These are phyloP conservation scores for Lynx canadensis DNA, from an alignment of 2,113 vertebrate species.

Conservation along the genomic window DNA sequence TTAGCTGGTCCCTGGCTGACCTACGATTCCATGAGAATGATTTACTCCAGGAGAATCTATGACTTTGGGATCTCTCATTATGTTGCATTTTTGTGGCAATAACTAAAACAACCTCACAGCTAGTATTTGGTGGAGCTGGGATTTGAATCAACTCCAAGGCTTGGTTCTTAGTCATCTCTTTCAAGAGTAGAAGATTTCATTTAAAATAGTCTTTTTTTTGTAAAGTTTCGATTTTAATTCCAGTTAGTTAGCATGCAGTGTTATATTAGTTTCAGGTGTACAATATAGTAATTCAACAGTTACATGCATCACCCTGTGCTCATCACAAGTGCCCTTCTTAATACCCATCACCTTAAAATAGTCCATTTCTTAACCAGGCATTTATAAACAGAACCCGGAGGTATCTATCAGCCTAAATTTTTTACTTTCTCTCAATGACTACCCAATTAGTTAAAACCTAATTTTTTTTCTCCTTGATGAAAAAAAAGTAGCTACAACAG, in stretches of 20 bases:
- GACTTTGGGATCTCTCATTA: background rate
- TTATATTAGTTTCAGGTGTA: background rate
- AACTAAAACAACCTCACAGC: background rate
- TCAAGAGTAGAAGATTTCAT: background rate
- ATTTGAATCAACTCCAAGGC: background rate
- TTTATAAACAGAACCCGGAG: background rate
- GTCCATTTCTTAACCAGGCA: background rate
- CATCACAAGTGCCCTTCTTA: background rate
- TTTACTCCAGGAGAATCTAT: background rate
- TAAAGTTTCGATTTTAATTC: background rate
- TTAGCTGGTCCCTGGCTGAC: background rate
- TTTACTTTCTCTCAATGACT: background rate
- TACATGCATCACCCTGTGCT: background rate
- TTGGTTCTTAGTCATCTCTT: background rate
- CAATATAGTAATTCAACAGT: background rate
- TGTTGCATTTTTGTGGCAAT: background rate
- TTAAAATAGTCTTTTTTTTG: background rate
- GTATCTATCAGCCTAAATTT: background rate
- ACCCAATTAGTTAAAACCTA: background rate
- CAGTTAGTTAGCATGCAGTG: background rate
- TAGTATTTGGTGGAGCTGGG: background rate
- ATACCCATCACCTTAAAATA: background rate
- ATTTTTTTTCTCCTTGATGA: background rate
- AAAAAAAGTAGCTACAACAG: too few relatives aligned
- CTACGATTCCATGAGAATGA: background rate